phyloP scores from a whole-genome alignment of 2,888 invertebrate species.

The Adela reaumurella region DNA sequence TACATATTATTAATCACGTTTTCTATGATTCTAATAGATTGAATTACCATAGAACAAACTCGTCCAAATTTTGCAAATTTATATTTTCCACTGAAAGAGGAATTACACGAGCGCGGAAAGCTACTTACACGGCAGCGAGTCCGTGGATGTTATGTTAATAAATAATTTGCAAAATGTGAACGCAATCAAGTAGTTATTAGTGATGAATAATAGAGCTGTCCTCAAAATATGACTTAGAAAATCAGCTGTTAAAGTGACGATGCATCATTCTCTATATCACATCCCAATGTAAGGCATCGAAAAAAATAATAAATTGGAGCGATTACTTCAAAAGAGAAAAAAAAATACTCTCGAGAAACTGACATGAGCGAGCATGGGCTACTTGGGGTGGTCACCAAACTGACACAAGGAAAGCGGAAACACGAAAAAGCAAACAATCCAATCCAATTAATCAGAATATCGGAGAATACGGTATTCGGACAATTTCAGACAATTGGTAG shows the following conservation, averaged over 20 bases:
- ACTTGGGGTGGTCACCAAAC: conserved; percentile 56
- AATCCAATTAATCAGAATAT: conserved; percentile 48
- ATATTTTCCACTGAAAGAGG: too few relatives aligned
- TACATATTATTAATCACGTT: conserved; percentile 26
- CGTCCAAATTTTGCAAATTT: not conserved
- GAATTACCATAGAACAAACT: conserved; percentile 18
- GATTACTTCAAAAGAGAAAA: conserved; percentile 49
- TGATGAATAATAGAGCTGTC: conserved; percentile 57
- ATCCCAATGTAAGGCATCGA: conserved; percentile 52
- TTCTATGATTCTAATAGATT: conserved; percentile 34
- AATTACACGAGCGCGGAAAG: too few relatives aligned
- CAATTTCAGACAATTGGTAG: too few relatives aligned
- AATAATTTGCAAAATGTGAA: not conserved
- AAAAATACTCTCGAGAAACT: conserved; percentile 31
- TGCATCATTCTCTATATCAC: conserved; percentile 56
- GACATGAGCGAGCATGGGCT: conserved; percentile 55
- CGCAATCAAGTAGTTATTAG: conserved; percentile 24
- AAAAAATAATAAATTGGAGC: conserved; percentile 46
- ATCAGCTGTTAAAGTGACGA: conserved; percentile 55
- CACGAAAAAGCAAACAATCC: conserved; percentile 60
- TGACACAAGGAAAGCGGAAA: conserved; percentile 61
- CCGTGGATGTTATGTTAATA: too few relatives aligned
- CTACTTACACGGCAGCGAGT: too few relatives aligned
- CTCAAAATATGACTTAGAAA: conserved; percentile 48
- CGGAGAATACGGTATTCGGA: conserved; percentile 6